Evolutionary conservation across 2,888 invertebrate species (phyloP), one percentile per base, ranked within the genome.

Genomic region (Pristionchus arcanus): DNA sequence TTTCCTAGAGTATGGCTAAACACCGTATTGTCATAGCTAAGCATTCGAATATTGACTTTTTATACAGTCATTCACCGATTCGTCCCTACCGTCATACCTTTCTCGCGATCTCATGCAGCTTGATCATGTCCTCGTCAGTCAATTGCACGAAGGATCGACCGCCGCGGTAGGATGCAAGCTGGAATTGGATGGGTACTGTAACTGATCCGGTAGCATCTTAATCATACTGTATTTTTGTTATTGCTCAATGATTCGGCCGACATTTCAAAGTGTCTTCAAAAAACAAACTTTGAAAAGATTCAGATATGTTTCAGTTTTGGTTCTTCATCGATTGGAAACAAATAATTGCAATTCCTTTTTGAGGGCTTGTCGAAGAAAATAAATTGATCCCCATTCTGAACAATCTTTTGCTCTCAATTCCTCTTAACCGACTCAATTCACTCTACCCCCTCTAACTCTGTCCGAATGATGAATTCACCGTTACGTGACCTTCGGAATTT

Each of bases 101-200:
- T 13, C 74, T 90, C 31, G 94, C 94, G 81, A 94, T 88, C 85
- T 93, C 91, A 90, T 94, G 94, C 49, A 94, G 91, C 87, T 93
- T 93, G 84, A 91, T 91, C 92, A 94, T 93, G 89, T 94, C 94
- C 66, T 93, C 92, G 66, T 94, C 93, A 13, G 92, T 93, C n/a
- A 94, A 87, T 42, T 93, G 91, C 59, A 93, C 93, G 91, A 93
- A 94, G 49, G 93, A 92, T 68, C 92, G 93, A n/a, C 93, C 93
- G 66, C 94, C 94, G 63, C 94, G 92, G 90, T 92, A 94, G 28
- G 94, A 94, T 16, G 93, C 94, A 90, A 94, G 87, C 94, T 94
- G 91, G 53, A 81, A 81, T 25, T 21, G 11, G n/a, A 63, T n/a
- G n/a, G 21, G 5, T 59, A 59, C 21, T 59, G 59, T 59, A 59